phyloP scores from a whole-genome alignment of 2,113 vertebrate genomes.

The Heterocephalus glaber region DNA sequence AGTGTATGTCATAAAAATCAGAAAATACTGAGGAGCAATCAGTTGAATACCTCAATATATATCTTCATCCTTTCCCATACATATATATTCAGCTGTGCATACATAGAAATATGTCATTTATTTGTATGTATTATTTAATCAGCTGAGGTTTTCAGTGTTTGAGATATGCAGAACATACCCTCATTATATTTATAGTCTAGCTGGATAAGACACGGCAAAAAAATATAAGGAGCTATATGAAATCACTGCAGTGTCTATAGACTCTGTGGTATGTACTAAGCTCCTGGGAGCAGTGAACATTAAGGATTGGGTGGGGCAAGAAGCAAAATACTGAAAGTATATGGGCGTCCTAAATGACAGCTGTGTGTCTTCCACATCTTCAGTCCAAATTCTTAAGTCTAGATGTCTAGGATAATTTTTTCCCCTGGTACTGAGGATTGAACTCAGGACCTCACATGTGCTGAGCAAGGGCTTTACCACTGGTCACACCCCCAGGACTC shows the following conservation, averaged over 20 bases:
- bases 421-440: not conserved
- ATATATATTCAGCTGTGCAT: not conserved
- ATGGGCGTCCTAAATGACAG: not conserved
- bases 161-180: not conserved
- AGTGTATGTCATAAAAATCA: constrained; percentile 28
- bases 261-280: not conserved
- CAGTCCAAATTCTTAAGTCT: not conserved
- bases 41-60: not conserved
- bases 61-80: not conserved
- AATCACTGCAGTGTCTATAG: not conserved
- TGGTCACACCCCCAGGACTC: not conserved
- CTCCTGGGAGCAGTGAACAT: not conserved
- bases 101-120: not conserved
- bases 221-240: not conserved
- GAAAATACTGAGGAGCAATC: constrained; percentile 5
- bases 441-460: not conserved
- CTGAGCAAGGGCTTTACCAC: not conserved
- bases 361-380: not conserved
- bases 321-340: not conserved
- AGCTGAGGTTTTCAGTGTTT: not conserved
- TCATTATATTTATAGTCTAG: not conserved
- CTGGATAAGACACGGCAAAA: not conserved
- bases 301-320: not conserved
- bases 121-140: not conserved
- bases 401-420: not conserved